phyloP scores from a whole-genome alignment of 2,113 vertebrate genomes.

The Guaruba guarouba region DNA sequence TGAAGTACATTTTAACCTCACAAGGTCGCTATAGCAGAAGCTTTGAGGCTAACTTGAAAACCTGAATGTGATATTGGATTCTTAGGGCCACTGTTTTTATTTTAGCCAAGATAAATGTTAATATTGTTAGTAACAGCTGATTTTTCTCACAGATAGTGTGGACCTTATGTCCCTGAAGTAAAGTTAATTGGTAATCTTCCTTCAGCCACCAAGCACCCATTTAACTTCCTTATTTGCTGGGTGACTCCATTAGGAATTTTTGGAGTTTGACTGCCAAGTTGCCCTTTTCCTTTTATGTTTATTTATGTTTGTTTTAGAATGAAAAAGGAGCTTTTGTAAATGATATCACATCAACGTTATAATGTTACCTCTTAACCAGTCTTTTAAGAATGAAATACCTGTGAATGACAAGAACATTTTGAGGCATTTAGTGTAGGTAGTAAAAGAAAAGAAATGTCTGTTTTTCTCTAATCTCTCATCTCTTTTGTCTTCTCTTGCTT shows the following conservation, averaged over 20 bases:
- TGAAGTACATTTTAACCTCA: neutral
- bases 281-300: neutral
- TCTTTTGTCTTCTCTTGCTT: neutral
- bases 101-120: neutral
- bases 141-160: neutral
- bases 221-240: neutral
- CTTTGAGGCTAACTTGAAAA: neutral
- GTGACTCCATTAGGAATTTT: neutral
- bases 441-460: accelerated
- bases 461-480: neutral
- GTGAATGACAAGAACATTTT: neutral
- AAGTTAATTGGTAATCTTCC: neutral
- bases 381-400: neutral
- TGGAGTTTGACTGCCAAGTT: neutral
- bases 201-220: neutral
- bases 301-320: neutral
- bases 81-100: neutral
- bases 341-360: neutral
- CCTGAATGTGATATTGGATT: neutral
- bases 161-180: neutral
- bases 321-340: neutral
- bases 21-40: neutral
- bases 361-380: neutral
- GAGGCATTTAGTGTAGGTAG: neutral
- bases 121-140: neutral